These are phyloP conservation scores for Ploceus nigricollis DNA, from an alignment of 2,113 vertebrate genomes.

Conservation along the genomic window DNA sequence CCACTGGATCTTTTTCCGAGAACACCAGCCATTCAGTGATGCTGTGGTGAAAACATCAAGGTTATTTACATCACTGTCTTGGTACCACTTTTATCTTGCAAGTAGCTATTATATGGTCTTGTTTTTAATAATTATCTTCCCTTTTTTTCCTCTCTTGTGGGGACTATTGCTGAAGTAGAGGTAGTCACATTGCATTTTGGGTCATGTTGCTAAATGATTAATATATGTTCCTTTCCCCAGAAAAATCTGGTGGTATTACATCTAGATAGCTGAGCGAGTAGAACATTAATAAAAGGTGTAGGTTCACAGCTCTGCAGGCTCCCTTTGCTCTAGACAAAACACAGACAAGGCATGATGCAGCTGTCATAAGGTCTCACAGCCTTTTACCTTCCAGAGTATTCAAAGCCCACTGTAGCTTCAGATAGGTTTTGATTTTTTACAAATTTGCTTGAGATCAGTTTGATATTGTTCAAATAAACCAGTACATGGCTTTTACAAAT, in stretches of 20 bases:
- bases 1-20: conserved; percentile 85
- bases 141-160: not conserved
- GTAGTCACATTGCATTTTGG: not conserved
- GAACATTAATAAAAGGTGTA: not conserved
- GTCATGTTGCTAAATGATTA: not conserved
- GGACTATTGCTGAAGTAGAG: not conserved
- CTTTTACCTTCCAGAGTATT: not conserved
- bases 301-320: not conserved
- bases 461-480: not conserved
- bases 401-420: not conserved
- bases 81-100: not conserved
- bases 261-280: not conserved
- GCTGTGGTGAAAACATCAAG: conserved; percentile 59
- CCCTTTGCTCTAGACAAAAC: not conserved
- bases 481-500: not conserved
- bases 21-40: conserved; percentile 80
- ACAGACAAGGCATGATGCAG: not conserved
- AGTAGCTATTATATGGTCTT: not conserved
- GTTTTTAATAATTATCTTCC: not conserved
- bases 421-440: not conserved
- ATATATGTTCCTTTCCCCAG: not conserved
- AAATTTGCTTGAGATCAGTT: not conserved
- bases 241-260: not conserved
- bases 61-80: not conserved
- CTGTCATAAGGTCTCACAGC: not conserved